Conservation (phyloP, 2,888 invertebrate genomes). For the Pyrrhia umbra region DNA sequence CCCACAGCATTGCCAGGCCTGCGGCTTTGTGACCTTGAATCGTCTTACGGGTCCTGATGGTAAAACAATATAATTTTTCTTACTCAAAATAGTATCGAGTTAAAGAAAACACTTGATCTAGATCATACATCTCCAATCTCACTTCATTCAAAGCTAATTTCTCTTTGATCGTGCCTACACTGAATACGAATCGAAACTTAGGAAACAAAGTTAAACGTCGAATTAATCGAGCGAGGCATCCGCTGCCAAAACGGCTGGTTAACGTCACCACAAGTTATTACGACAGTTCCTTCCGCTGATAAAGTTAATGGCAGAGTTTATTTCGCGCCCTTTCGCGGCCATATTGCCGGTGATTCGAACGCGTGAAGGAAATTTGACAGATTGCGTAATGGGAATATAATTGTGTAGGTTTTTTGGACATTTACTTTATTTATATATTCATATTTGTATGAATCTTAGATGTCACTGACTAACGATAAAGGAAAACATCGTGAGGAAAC, state of each 20-base stretch:
- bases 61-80: background rate
- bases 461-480: too few relatives aligned
- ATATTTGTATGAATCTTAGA: background rate
- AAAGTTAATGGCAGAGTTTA: conserved; percentile 43
- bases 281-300: conserved; percentile 38
- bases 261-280: conserved; percentile 44
- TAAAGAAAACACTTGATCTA: background rate
- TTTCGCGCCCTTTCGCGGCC: conserved; percentile 27
- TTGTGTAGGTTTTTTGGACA: background rate
- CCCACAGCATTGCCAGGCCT: too few relatives aligned
- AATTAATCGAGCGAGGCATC: conserved; percentile 40
- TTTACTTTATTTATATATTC: background rate
- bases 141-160: conserved; percentile 5
- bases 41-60: too few relatives aligned
- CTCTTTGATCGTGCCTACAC: background rate
- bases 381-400: conserved; percentile 15
- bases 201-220: conserved; percentile 28
- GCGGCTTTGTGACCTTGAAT: too few relatives aligned
- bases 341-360: conserved; percentile 43
- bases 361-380: conserved; percentile 29
- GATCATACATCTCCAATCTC: background rate
- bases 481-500: too few relatives aligned
- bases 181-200: conserved; percentile 15
- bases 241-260: conserved; percentile 48
- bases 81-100: background rate